phyloP scores from a whole-genome alignment of 1,140 invertebrate species.

The Homarus americanus region DNA sequence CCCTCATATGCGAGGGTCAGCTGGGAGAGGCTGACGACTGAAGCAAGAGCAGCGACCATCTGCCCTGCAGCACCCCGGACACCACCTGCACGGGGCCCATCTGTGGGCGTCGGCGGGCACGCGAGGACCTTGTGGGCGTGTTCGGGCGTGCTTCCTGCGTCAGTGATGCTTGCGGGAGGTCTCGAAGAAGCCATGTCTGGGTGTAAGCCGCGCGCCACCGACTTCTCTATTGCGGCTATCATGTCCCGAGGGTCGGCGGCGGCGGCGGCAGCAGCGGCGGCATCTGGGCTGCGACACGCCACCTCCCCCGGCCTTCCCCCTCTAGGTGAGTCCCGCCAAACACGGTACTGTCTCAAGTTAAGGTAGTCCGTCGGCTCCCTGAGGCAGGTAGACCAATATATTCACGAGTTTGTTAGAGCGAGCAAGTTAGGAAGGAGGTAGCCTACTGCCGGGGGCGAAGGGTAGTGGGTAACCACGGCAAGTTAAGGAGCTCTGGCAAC shows the following conservation, averaged over 20 bases:
- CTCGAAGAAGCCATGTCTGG: slow-evolving; percentile 75
- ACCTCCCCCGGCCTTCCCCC: slow-evolving; percentile 61
- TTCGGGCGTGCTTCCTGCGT: neutral
- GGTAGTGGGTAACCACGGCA: too few relatives aligned
- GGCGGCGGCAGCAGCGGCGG: slow-evolving; percentile 60
- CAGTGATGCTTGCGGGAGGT: slow-evolving; percentile 74
- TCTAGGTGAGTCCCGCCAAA: slow-evolving; percentile 56
- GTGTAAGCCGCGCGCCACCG: slow-evolving; percentile 75
- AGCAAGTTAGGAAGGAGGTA: too few relatives aligned
- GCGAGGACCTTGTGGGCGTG: slow-evolving; percentile 28
- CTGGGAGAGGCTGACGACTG: neutral
- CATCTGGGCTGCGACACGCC: slow-evolving; percentile 59
- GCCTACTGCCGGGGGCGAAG: too few relatives aligned
- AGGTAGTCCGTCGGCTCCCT: too few relatives aligned
- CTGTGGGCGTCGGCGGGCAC: neutral
- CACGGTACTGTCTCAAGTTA: too few relatives aligned
- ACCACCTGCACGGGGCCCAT: slow-evolving; percentile 1
- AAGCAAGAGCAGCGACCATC: slow-evolving; percentile 3
- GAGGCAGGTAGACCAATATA: too few relatives aligned
- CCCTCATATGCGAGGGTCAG: neutral
- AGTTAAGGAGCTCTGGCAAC: too few relatives aligned
- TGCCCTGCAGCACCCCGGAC: slow-evolving; percentile 40
- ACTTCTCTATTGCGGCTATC: slow-evolving; percentile 76
- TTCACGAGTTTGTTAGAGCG: too few relatives aligned
- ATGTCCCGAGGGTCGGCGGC: slow-evolving; percentile 75